Evolutionary conservation across 2,888 invertebrate genomes (phyloP).

Genomic region (Agrotis puta): DNA sequence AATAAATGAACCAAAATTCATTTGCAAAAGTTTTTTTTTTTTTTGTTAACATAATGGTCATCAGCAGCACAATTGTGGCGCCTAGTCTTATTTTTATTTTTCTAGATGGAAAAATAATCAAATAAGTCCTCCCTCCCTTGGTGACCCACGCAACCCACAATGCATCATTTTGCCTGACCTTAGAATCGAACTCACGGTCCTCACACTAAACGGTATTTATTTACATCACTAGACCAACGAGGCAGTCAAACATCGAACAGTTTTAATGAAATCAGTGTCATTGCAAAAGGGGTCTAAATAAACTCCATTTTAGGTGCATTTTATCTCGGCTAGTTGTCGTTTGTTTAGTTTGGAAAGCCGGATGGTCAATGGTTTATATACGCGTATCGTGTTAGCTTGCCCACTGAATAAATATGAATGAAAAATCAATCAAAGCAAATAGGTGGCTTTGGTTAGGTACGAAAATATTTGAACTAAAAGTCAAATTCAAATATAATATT

Average conservation of each 20-base stretch:
- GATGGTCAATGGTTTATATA: background rate
- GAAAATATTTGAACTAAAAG: background rate
- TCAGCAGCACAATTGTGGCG: no score
- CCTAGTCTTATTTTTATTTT: no score
- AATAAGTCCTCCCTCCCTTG: no score
- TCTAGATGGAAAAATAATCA: no score
- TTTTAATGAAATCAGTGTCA: background rate
- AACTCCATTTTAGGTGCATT: slow-evolving; percentile 1
- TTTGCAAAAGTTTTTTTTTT: no score
- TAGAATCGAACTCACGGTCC: background rate
- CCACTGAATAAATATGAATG: background rate
- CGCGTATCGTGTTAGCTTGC: background rate
- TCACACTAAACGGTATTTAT: background rate
- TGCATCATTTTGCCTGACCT: no score
- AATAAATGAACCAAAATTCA: no score
- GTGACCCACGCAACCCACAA: no score
- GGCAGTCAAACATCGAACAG: no score
- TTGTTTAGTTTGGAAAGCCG: background rate
- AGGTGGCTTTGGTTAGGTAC: background rate
- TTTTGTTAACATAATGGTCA: no score
- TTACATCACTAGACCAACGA: no score
- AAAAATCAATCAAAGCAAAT: background rate
- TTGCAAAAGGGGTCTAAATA: background rate
- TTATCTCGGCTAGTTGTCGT: background rate
- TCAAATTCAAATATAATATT: background rate